Evolutionary conservation across 1,140 invertebrate genomes (phyloP).

Genomic region (Orchestia grillus): DNA sequence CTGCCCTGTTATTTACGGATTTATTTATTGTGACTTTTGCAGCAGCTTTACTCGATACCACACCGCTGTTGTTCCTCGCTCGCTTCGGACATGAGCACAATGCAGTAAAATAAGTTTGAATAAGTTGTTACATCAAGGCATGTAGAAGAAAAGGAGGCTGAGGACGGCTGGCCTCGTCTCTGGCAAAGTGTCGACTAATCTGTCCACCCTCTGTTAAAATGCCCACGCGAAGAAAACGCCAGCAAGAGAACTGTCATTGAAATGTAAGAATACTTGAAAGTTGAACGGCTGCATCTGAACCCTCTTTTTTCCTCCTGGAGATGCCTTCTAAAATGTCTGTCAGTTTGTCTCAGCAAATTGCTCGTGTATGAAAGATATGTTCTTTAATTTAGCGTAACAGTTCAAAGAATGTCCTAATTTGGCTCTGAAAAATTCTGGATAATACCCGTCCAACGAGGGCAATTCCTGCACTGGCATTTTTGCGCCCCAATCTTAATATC

Average conservation of each 20-base stretch:
- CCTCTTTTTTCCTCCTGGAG: neutral
- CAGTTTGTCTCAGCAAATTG: neutral
- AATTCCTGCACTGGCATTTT: neutral
- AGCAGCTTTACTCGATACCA: neutral
- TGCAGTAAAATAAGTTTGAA: no score
- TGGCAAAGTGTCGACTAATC: neutral
- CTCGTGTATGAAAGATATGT: neutral
- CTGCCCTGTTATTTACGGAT: neutral
- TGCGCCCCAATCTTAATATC: neutral
- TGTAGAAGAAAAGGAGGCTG: neutral
- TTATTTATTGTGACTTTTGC: neutral
- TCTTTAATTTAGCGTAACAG: neutral
- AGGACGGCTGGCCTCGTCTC: no score
- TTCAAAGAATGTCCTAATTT: neutral
- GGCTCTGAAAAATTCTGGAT: neutral
- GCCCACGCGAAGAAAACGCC: neutral
- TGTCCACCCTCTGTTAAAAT: neutral
- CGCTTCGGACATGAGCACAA: no score
- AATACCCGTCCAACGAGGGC: neutral
- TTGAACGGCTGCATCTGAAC: neutral
- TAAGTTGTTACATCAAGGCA: neutral
- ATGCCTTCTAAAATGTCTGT: neutral
- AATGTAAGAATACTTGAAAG: neutral
- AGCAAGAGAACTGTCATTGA: neutral
- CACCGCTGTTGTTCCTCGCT: neutral